Evolutionary conservation across 2,888 invertebrate genomes (phyloP), one percentile per base, ranked within the genome.

Genomic region (Cheilosia soror): DNA sequence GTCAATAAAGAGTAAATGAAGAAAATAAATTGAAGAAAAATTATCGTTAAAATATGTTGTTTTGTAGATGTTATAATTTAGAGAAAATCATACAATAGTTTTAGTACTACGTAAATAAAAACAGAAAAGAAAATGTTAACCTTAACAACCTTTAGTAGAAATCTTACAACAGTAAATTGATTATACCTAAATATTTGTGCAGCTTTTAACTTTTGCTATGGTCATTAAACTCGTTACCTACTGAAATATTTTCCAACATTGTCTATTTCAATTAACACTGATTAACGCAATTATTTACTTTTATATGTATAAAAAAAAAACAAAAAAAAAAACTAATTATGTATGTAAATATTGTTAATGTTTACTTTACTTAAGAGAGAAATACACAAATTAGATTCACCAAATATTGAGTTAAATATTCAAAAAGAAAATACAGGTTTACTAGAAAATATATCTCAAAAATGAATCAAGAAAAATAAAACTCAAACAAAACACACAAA

Each of bases 221-320:
- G 85, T 68, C 85, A 81, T 72, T 20, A 76, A 85, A 85, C 76
- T 63, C 57, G n/a, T 85, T 77, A 85, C 80, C 81, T 85, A 80
- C 81, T 65, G 7, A 58, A 66, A 76, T 58, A 33, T 73, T 62
- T 53, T 53, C 57, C 40, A 42, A 68, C 53, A 77, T 57, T 53
- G 47, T 63, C 60, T 69, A 49, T 33, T 65, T 47, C 2, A 79
- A 37, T 51, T 33, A 80, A 79, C 72, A 73, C 53, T 57, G 20
- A 66, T 55, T 62, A 57, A 53, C 15, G 13, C 13, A 31, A 49
- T 53, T 51, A 40, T 40, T 58, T 42, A 31, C 9, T 47, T 47
- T 37, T 57, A 31, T 57, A 4, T 25, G 47, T 13, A 31, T 29
- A n/a, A 37, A 47, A 31, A 9, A 53, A 44, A n/a, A 62, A n/a